Evolutionary conservation across 2,888 invertebrate species (phyloP).

Genomic region (Amphiduros pacificus): DNA sequence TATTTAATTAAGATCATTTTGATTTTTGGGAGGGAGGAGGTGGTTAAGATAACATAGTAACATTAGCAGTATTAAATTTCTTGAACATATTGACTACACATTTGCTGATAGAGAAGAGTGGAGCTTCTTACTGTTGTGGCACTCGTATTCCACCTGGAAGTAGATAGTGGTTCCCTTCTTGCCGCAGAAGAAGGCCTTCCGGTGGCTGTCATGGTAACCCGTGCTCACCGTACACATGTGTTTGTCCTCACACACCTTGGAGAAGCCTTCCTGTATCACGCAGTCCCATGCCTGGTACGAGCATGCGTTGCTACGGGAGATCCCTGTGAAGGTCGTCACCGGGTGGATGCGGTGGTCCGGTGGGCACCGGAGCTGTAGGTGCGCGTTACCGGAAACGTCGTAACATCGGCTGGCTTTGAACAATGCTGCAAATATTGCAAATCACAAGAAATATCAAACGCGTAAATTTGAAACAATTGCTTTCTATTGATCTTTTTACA

Average conservation of each 20-base stretch:
- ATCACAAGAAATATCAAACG: no score
- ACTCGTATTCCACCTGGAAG: conserved; percentile 18
- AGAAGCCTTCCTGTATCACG: conserved; percentile 6
- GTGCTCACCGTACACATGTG: conserved; percentile 6
- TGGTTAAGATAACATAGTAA: no score
- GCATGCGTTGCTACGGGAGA: conserved; percentile 5
- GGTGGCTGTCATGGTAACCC: not conserved
- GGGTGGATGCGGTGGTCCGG: conserved; percentile 5
- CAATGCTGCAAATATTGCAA: not conserved
- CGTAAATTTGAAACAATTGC: no score
- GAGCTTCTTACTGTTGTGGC: conserved; percentile 1
- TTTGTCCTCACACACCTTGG: conserved; percentile 5
- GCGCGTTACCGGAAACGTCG: conserved; percentile 5
- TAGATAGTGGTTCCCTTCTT: not conserved
- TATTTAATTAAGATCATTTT: no score
- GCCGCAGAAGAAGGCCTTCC: conserved; percentile 1
- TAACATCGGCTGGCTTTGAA: conserved; percentile 16
- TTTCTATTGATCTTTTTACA: no score
- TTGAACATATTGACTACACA: no score
- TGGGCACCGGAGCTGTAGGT: conserved; percentile 7
- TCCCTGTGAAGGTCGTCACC: conserved; percentile 13
- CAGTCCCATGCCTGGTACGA: conserved; percentile 18
- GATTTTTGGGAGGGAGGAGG: no score
- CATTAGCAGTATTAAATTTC: no score
- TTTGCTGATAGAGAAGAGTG: no score